A percentile compares a stretch with the other conserved stretches of the same genome.
These are phyloP conservation scores for Paedocypris sp. DNA, from an alignment of 2,113 vertebrate genomes.

Conservation along the genomic window DNA sequence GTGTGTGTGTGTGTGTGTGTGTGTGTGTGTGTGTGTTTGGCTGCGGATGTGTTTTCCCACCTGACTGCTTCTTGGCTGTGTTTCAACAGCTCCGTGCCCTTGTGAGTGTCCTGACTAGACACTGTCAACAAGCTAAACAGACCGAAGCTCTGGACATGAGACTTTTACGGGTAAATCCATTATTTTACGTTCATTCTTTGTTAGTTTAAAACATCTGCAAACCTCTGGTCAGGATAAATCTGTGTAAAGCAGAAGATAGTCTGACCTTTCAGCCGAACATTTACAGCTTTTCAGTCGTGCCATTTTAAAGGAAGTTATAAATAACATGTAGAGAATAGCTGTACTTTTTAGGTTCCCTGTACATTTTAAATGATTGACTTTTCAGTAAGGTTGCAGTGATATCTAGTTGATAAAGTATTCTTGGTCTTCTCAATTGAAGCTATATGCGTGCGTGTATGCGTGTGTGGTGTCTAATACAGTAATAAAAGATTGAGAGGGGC, in stretches of 20 bases:
- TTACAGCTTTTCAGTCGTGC: too few species aligned
- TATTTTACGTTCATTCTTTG: neutral
- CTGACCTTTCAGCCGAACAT: neutral
- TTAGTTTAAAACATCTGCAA: neutral
- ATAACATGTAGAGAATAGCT: too few species aligned
- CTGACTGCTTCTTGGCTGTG: slow-evolving; percentile 49
- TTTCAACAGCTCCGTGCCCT: slow-evolving; percentile 43
- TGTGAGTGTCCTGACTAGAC: slow-evolving; percentile 26
- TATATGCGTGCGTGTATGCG: too few species aligned
- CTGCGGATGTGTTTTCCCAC: slow-evolving; percentile 39
- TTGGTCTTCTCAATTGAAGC: too few species aligned
- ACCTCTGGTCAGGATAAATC: neutral
- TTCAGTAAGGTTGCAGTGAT: too few species aligned
- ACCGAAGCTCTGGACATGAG: slow-evolving; percentile 41
- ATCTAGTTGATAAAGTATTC: too few species aligned
- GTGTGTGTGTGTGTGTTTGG: neutral
- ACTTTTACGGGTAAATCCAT: slow-evolving; percentile 51
- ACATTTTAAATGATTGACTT: too few species aligned
- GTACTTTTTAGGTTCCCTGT: too few species aligned
- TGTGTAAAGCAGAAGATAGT: neutral
- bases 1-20: neutral
- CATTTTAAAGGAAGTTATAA: too few species aligned
- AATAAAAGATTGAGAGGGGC: too few species aligned
- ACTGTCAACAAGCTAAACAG: slow-evolving; percentile 25
- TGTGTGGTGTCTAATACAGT: too few species aligned